Base-by-base conservation (phyloP, 1,140 invertebrate genomes). In the Lucilia sericata region DNA sequence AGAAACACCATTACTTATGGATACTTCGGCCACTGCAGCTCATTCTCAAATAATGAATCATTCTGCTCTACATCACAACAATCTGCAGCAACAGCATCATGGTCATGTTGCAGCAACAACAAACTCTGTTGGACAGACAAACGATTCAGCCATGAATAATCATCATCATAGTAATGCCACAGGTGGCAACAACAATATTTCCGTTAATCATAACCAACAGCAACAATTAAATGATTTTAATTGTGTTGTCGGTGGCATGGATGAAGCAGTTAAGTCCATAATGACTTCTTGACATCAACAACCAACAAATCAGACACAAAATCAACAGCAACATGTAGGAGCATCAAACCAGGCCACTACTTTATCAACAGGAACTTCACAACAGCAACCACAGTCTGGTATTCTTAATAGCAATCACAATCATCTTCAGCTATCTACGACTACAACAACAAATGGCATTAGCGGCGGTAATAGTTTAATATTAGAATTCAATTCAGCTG, bases 261-360 rank as follows among this genome's bases (percentile, higher is more conserved):
- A 91, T 21, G 90, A 91, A 78, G 88, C 90, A 0, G 88, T 91
- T 17, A 91, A 91, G 84, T 91, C 90, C 30, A 91, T 91, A 36
- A 90, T 91, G 88, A 91, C 90, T 36, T 91, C 90, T 86, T 91
- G 90, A 91, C 90, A 87, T 49, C 84, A 87, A 83, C 51, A 65
- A 82, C 30, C 85, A 83, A 76, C 84, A 25, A 80, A 49, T 74
- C 25, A 21, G 21, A 36, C 81, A 9, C 80, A 82, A 19, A 25
- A 47, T 51, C 81, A 85, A 34, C 74, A 65, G 34, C 60, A 36
- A 25, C 25, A 74, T 84, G 75, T 74, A 65, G 55, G 83, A 19
- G 42, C 36, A 2, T 30, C 85, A 2, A 85, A 85, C 75, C 82
- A 86, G 25, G 4, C 65, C 1, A 47, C 2, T 30, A 7, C 84